These are phyloP conservation scores for Cyclophora albipunctata DNA, from an alignment of 2,888 invertebrate species.

Conservation along the genomic window DNA sequence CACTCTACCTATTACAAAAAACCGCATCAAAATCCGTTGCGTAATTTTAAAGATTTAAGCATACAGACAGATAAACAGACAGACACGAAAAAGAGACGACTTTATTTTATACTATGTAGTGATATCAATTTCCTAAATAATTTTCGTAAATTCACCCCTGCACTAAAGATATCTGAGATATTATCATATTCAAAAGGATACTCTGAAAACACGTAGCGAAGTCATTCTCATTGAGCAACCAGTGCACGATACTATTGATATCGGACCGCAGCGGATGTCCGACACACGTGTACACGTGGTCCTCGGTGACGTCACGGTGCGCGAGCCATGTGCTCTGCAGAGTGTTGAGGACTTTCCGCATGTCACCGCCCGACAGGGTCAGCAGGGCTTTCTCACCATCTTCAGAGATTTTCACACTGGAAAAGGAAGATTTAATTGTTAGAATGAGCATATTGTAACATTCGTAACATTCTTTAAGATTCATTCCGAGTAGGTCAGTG, in stretches of 20 bases:
- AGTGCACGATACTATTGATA: conserved; percentile 90
- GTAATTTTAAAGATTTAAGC: too few species aligned
- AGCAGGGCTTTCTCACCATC: conserved; percentile 93
- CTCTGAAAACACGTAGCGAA: conserved; percentile 85
- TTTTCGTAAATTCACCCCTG: too few species aligned
- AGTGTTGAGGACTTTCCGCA: conserved; percentile 97
- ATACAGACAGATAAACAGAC: too few species aligned
- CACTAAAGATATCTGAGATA: too few species aligned
- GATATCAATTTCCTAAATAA: too few species aligned
- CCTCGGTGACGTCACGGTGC: conserved; percentile 90
- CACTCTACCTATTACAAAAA: too few species aligned
- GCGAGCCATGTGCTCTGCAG: conserved; percentile 97
- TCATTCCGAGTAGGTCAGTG: too few species aligned
- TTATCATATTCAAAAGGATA: conserved; percentile 74
- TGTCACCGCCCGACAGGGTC: conserved; percentile 95
- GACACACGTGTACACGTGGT: conserved; percentile 94
- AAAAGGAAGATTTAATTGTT: too few species aligned
- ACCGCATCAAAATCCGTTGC: too few species aligned
- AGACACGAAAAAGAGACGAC: too few species aligned
- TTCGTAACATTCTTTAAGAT: not conserved
- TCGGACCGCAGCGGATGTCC: conserved; percentile 95
- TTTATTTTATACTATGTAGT: too few species aligned
- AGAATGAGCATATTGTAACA: too few species aligned
- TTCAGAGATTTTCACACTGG: conserved; percentile 86
- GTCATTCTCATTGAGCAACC: conserved; percentile 87